A percentile compares a stretch with the other conserved stretches of the same genome.
Conservation (phyloP, 1,140 invertebrate species). For the Trichoplusia ni region DNA sequence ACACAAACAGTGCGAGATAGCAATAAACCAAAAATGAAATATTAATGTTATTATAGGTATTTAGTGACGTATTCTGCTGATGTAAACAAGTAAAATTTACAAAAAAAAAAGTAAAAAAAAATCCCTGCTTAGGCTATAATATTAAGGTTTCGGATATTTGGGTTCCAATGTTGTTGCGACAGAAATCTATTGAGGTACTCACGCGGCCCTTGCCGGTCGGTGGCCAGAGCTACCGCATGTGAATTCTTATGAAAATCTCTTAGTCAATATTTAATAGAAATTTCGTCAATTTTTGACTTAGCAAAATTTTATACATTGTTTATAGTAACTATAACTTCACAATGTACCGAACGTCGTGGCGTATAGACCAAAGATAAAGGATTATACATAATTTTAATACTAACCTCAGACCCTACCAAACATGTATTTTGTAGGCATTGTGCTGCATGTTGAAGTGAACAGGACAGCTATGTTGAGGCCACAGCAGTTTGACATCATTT, state of each 20-base stretch:
- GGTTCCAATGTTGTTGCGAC: conserved; percentile 72
- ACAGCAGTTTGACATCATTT: conserved; percentile 22
- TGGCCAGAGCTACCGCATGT: conserved; percentile 64
- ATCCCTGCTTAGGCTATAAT: conserved; percentile 78
- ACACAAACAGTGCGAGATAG: conserved; percentile 66
- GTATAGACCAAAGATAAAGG: conserved; percentile 78
- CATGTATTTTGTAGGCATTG: conserved; percentile 66
- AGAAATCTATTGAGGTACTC: conserved; percentile 62
- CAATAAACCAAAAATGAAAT: conserved; percentile 80
- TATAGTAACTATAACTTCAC: conserved; percentile 72
- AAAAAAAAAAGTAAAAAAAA: conserved; percentile 76
- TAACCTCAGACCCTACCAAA: conserved; percentile 79
- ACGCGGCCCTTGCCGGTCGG: conserved; percentile 40
- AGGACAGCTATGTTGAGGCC: conserved; percentile 9
- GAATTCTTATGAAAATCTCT: conserved; percentile 81
- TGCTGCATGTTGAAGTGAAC: conserved; percentile 35
- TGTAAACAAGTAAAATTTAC: conserved; percentile 77
- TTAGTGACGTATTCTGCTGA: conserved; percentile 78
- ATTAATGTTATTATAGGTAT: conserved; percentile 77
- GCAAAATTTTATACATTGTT: conserved; percentile 81
- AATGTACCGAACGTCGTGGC: conserved; percentile 71
- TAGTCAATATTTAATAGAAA: conserved; percentile 80
- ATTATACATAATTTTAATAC: conserved; percentile 76
- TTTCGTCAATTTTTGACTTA: conserved; percentile 81
- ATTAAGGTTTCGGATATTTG: conserved; percentile 76